A percentile compares a stretch with the other conserved stretches of the same genome.
Evolutionary conservation across 1,140 invertebrate species (phyloP).

Genomic region (Delia radicum): DNA sequence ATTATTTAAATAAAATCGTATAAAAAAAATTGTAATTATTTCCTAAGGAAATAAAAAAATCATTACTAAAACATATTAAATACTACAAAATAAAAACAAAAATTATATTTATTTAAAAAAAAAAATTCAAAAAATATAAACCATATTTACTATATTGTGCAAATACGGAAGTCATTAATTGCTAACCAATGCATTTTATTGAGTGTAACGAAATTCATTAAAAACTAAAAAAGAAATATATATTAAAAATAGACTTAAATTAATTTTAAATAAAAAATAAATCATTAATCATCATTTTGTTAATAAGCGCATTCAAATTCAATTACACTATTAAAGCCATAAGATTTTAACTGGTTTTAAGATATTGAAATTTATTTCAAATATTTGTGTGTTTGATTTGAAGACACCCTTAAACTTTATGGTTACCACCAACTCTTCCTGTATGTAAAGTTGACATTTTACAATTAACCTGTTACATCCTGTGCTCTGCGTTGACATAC

Average conservation of each 20-base stretch:
- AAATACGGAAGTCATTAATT: neutral
- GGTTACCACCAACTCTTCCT: too few relatives aligned
- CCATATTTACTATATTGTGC: neutral
- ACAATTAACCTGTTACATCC: constrained; percentile 13
- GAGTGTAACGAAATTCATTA: neutral
- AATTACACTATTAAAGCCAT: too few relatives aligned
- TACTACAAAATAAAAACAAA: neutral
- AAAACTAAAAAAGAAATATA: too few relatives aligned
- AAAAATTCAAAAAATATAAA: neutral
- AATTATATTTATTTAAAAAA: neutral
- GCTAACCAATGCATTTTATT: neutral
- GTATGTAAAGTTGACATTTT: neutral
- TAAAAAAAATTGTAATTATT: neutral
- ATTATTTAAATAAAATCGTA: neutral
- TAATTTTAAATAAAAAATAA: neutral
- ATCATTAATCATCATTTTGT: neutral
- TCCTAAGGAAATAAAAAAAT: neutral
- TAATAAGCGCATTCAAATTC: too few relatives aligned
- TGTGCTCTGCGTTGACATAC: neutral
- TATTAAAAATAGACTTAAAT: neutral
- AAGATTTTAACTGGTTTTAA: neutral
- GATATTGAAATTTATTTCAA: neutral
- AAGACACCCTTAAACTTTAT: too few relatives aligned
- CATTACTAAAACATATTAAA: neutral
- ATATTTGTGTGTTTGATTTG: neutral